Evolutionary conservation across 2,113 vertebrate species (phyloP).

Genomic region (Tamias sibiricus): DNA sequence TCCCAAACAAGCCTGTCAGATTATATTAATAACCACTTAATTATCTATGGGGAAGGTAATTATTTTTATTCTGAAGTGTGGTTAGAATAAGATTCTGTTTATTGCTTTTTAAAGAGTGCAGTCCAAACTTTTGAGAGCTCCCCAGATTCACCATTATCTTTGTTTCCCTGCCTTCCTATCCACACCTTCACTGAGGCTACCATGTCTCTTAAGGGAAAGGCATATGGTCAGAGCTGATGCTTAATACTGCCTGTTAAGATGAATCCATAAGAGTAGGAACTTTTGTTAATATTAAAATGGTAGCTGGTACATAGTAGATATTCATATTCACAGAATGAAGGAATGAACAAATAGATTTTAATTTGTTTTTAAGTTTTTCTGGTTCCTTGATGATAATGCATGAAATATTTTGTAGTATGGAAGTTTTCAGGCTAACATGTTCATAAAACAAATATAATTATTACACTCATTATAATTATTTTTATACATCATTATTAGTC

Average conservation of each 20-base stretch:
- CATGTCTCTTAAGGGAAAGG: not conserved
- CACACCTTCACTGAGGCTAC: not conserved
- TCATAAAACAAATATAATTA: slow-evolving; percentile 31
- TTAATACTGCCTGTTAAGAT: not conserved
- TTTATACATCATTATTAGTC: not conserved
- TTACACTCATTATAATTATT: not conserved
- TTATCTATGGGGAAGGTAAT: not conserved
- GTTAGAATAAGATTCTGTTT: not conserved
- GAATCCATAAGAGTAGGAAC: not conserved
- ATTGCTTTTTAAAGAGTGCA: not conserved
- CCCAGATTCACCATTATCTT: not conserved
- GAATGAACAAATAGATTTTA: not conserved
- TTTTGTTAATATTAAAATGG: not conserved
- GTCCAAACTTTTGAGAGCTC: not conserved
- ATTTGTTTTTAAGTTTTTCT: slow-evolving; percentile 18
- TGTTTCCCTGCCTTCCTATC: not conserved
- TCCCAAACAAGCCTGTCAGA: not conserved
- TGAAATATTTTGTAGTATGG: not conserved
- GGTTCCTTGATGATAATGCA: not conserved
- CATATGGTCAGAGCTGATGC: fast-evolving
- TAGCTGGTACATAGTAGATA: not conserved
- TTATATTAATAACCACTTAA: not conserved
- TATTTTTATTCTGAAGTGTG: not conserved
- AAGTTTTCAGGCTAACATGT: not conserved
- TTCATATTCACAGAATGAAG: not conserved